Evolutionary conservation across 2,797 vertebrate species (phyloP).

Genomic region (Myripristis jacobus): DNA sequence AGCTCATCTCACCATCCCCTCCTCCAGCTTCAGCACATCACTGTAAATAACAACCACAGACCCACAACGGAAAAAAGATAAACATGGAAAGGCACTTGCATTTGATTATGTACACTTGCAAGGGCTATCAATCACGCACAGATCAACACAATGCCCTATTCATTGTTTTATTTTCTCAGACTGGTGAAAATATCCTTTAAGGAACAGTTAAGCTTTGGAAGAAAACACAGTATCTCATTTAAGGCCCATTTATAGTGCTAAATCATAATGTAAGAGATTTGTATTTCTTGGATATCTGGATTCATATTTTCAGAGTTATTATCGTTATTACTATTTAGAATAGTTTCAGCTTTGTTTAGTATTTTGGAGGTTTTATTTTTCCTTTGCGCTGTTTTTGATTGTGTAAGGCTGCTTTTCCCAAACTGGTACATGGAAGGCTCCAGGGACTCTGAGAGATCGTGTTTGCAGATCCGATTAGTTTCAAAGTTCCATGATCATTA

Average conservation of each 20-base stretch:
- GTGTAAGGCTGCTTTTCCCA: constrained; percentile 23
- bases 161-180: constrained; percentile 57
- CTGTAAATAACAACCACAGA: constrained; percentile 43
- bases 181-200: constrained; percentile 69
- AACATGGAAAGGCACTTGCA: constrained; percentile 44
- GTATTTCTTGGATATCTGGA: constrained; percentile 47
- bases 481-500: constrained; percentile 9
- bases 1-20: constrained; percentile 53
- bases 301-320: constrained; percentile 9
- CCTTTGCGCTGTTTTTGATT: constrained; percentile 11
- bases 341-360: background rate
- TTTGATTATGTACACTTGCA: constrained; percentile 55
- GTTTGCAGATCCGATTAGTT: constrained; percentile 8
- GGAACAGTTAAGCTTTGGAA: constrained; percentile 47
- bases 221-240: constrained; percentile 40
- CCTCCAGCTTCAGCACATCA: constrained; percentile 32
- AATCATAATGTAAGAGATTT: constrained; percentile 43
- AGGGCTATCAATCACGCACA: constrained; percentile 50
- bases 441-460: background rate
- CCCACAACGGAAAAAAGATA: constrained; percentile 34
- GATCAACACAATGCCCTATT: constrained; percentile 49
- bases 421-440: background rate
- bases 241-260: constrained; percentile 49
- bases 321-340: too few relatives aligned
- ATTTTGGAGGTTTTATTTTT: constrained; percentile 20